Evolutionary conservation across 2,797 vertebrate genomes (phyloP).

Genomic region (Tolypeutes matacus): DNA sequence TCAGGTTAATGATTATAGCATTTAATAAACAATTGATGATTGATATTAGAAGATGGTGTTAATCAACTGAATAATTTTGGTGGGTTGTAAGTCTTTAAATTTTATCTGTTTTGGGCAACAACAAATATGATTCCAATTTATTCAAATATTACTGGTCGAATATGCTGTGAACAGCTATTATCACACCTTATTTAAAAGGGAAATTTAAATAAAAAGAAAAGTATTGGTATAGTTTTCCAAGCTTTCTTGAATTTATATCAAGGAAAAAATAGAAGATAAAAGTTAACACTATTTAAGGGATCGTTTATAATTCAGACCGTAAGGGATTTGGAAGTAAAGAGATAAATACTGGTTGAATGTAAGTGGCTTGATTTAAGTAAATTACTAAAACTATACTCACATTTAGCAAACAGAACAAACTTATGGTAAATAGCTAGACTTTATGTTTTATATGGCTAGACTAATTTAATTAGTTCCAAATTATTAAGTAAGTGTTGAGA

Average conservation of each 20-base stretch:
- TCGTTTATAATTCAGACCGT: not conserved
- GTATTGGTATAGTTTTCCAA: not conserved
- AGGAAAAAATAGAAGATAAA: not conserved
- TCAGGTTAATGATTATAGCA: not conserved
- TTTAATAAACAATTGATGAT: constrained; percentile 1
- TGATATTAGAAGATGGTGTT: not conserved
- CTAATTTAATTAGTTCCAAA: constrained; percentile 71
- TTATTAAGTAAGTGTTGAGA: constrained; percentile 53
- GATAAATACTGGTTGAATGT: not conserved
- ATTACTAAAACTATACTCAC: not conserved
- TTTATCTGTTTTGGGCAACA: not conserved
- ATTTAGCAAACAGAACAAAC: not conserved
- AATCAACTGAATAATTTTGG: not conserved
- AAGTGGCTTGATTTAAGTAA: not conserved
- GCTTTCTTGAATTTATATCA: constrained; percentile 25
- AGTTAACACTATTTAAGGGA: not conserved
- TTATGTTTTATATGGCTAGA: constrained; percentile 72
- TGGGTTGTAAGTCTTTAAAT: not conserved
- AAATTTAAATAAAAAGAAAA: not conserved
- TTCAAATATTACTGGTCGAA: not conserved
- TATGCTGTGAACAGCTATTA: not conserved
- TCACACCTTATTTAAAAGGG: not conserved
- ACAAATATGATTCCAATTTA: not conserved
- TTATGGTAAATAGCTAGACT: not conserved
- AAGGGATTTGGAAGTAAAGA: not conserved